phyloP scores from a whole-genome alignment of 2,113 vertebrate species.

The Martes martes region DNA sequence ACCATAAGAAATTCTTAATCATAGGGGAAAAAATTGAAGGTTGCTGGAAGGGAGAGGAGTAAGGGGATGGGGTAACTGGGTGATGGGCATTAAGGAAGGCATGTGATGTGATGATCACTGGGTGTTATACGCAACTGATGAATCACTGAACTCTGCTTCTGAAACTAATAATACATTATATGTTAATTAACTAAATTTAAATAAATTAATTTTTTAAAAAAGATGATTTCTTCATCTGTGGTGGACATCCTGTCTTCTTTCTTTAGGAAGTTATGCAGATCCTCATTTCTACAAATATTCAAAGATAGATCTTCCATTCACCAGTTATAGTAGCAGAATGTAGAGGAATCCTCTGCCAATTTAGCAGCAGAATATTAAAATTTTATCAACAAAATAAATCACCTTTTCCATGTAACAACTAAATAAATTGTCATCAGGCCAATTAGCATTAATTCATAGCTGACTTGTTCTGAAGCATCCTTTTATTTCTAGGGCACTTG shows the following conservation, averaged over 20 bases:
- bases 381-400: neutral
- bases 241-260: neutral
- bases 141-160: neutral
- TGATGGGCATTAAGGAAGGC: neutral
- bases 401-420: neutral
- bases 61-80: neutral
- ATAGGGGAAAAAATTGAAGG: neutral
- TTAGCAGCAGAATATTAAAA: neutral
- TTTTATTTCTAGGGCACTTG: constrained; percentile 52
- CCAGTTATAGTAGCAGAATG: neutral
- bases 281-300: neutral
- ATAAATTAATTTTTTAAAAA: neutral
- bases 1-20: neutral
- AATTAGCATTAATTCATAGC: constrained; percentile 6
- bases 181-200: neutral
- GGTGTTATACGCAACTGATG: neutral
- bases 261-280: neutral
- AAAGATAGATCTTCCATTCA: neutral
- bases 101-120: neutral
- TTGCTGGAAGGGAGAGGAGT: neutral
- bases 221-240: neutral
- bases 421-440: neutral
- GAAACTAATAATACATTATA: neutral
- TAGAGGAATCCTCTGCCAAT: neutral
- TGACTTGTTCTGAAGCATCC: neutral